These are phyloP conservation scores for Mystacornis crossleyi DNA, from an alignment of 2,113 vertebrate genomes.

Conservation along the genomic window DNA sequence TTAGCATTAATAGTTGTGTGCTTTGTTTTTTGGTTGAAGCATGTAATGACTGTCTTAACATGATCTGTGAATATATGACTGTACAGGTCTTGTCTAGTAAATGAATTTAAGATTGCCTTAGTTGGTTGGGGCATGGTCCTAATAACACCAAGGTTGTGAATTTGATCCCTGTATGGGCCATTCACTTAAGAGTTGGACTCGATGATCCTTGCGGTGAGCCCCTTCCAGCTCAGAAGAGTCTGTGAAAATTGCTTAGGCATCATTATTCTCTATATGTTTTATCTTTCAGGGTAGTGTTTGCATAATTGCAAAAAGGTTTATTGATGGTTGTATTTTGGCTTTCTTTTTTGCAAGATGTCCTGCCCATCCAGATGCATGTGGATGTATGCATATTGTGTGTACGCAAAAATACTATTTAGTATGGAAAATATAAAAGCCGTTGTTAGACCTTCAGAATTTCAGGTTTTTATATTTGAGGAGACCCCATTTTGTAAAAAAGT, in stretches of 20 bases:
- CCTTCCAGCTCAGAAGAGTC: not conserved
- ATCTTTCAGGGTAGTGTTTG: not conserved
- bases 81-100: not conserved
- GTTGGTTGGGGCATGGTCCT: not conserved
- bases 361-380: too few species aligned
- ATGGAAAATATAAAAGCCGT: not conserved
- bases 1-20: not conserved
- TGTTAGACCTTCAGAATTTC: not conserved
- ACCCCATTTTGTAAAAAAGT: not conserved
- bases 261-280: not conserved
- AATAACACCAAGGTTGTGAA: too few species aligned
- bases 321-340: not conserved
- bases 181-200: accelerated
- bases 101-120: not conserved
- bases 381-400: accelerated
- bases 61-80: not conserved
- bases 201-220: accelerated
- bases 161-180: not conserved
- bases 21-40: not conserved
- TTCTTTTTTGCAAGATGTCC: not conserved
- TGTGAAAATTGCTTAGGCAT: not conserved
- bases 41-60: not conserved
- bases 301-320: not conserved
- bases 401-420: not conserved
- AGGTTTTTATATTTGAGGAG: not conserved